Evolutionary conservation across 64 coral and sea anemone species (phyloP).

Genomic region (Acropora yongei): DNA sequence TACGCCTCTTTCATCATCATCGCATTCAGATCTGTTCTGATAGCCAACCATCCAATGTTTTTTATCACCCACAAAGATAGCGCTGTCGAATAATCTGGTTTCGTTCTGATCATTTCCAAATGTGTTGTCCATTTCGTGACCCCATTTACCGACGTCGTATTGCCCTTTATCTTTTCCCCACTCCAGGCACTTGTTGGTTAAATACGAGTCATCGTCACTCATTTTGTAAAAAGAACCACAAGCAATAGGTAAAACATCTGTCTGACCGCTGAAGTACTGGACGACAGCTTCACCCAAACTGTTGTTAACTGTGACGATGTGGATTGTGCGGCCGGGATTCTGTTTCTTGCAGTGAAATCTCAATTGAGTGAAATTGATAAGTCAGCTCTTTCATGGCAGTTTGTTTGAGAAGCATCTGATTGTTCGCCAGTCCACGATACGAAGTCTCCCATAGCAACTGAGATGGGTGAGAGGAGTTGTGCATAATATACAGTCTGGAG

Average conservation of each 20-base stretch:
- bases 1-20: neutral
- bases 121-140: neutral
- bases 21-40: neutral
- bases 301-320: slow-evolving; percentile 7
- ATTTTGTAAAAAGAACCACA: slow-evolving; percentile 19
- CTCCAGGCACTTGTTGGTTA: neutral
- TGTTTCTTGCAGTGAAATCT: slow-evolving; percentile 12
- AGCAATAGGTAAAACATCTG: neutral
- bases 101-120: neutral
- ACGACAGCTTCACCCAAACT: slow-evolving; percentile 30
- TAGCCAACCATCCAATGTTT: neutral
- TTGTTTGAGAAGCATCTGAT: slow-evolving; percentile 8
- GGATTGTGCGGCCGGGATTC: neutral
- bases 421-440: neutral
- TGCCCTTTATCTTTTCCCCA: neutral
- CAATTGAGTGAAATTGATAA: neutral
- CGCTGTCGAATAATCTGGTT: neutral
- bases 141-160: slow-evolving; percentile 8
- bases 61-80: neutral
- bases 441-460: neutral
- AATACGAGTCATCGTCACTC: neutral
- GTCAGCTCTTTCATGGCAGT: slow-evolving; percentile 6
- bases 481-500: neutral
- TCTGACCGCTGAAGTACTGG: slow-evolving; percentile 16
- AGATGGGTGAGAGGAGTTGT: neutral